phyloP scores from a whole-genome alignment of 2,113 vertebrate genomes.

The Blennius ocellaris region DNA sequence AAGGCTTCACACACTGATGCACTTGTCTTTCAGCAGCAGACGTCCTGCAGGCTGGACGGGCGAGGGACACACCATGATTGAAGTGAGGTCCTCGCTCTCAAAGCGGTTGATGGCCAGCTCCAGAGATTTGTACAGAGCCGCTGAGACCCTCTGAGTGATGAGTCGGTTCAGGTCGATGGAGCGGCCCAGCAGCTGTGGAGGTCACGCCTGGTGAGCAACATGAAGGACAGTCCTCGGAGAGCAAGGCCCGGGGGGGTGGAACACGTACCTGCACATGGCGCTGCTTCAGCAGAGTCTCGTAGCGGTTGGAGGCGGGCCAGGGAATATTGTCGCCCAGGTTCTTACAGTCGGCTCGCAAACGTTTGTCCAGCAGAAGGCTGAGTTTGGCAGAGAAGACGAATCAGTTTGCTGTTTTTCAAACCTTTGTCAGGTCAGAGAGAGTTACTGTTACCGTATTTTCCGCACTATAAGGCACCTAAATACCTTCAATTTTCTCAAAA shows the following conservation, averaged over 20 bases:
- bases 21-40: not conserved
- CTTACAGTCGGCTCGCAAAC: constrained; percentile 96
- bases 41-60: not conserved
- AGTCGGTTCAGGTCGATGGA: constrained; percentile 98
- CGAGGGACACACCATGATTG: constrained; percentile 89
- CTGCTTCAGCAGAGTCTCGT: constrained; percentile 97
- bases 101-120: constrained; percentile 98
- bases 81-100: constrained; percentile 98
- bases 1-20: too few relatives aligned
- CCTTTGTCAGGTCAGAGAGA: not conserved
- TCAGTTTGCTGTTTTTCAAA: not conserved
- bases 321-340: constrained; percentile 98
- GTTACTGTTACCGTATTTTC: too few relatives aligned
- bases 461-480: too few relatives aligned
- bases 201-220: not conserved
- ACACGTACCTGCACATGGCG: constrained; percentile 98
- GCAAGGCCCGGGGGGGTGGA: too few relatives aligned
- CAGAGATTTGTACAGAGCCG: constrained; percentile 95
- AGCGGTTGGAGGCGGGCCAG: constrained; percentile 96
- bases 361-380: constrained; percentile 96
- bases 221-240: too few relatives aligned
- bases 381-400: not conserved
- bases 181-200: constrained; percentile 90
- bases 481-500: too few relatives aligned
- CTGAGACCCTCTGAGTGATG: constrained; percentile 97